Percentiles rank a stretch among this genome's conserved stretches.
Conservation (phyloP, 2,797 vertebrate species). For the Prionace glauca region DNA sequence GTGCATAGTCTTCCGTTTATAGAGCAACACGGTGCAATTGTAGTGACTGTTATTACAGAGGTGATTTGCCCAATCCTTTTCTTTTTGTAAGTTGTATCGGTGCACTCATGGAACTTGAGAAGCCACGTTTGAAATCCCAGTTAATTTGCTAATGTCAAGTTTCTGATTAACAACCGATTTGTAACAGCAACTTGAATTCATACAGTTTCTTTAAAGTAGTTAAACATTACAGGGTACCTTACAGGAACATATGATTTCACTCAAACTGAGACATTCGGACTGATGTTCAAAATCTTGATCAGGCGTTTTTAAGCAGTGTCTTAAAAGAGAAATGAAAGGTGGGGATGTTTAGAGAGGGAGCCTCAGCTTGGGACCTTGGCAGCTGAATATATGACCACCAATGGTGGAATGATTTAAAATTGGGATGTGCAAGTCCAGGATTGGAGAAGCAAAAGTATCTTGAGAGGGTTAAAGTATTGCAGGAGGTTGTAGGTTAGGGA, state of each 20-base stretch:
- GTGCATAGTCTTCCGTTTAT: not conserved
- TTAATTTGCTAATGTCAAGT: not conserved
- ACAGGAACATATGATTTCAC: not conserved
- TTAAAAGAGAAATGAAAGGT: not conserved
- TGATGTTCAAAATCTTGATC: not conserved
- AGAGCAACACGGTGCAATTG: not conserved
- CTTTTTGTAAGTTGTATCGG: not conserved
- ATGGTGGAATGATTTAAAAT: not conserved
- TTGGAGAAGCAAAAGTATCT: not conserved
- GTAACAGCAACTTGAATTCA: no score
- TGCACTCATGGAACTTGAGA: not conserved
- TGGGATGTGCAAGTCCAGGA: not conserved
- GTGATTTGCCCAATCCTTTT: not conserved
- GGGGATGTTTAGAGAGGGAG: not conserved
- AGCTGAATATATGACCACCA: not conserved
- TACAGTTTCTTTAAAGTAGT: no score
- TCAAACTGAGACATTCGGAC: not conserved
- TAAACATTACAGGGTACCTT: not conserved
- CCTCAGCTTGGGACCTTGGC: not conserved
- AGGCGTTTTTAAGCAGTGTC: not conserved
- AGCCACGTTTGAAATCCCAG: not conserved
- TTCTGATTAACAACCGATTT: not conserved
- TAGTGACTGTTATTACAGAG: not conserved
- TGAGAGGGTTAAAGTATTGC: not conserved
- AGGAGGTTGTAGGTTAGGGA: no score